Evolutionary conservation across 2,797 vertebrate genomes (phyloP).

Genomic region (Poeciliopsis paucimaculata): DNA sequence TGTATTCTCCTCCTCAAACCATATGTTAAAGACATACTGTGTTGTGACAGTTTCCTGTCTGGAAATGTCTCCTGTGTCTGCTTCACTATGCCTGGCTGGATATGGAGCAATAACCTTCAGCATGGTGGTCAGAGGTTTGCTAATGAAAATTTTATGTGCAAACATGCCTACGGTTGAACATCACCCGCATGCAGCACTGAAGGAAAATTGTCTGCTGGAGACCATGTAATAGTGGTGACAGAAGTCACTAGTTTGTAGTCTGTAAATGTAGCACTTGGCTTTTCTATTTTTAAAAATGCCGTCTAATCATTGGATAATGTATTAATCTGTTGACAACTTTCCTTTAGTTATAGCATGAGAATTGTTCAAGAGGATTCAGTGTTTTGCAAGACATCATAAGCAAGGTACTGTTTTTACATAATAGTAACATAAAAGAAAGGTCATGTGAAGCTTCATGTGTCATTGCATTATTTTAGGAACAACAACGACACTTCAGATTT

Average conservation of each 20-base stretch:
- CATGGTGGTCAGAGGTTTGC: conserved; percentile 22
- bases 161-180: conserved; percentile 25
- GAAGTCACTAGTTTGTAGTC: conserved; percentile 10
- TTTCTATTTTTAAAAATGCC: conserved; percentile 61
- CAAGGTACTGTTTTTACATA: conserved; percentile 29
- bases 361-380: background rate
- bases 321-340: conserved; percentile 58
- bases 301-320: conserved; percentile 68
- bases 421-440: conserved; percentile 64
- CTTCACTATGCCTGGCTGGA: conserved; percentile 20
- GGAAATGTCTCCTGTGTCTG: conserved; percentile 23
- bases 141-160: conserved; percentile 60
- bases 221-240: conserved; percentile 27
- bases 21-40: conserved; percentile 20
- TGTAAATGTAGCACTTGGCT: conserved; percentile 38
- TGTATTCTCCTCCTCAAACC: conserved; percentile 17
- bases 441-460: conserved; percentile 43
- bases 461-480: background rate
- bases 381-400: conserved; percentile 20
- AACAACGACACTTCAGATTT: background rate
- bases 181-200: conserved; percentile 14
- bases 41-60: conserved; percentile 16
- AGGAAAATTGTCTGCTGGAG: conserved; percentile 32
- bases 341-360: conserved; percentile 34
- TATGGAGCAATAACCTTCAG: conserved; percentile 49